Percentiles rank a stretch among this genome's conserved stretches.
Conservation (phyloP, 2,797 vertebrate species). For the Gastrophryne carolinensis region DNA sequence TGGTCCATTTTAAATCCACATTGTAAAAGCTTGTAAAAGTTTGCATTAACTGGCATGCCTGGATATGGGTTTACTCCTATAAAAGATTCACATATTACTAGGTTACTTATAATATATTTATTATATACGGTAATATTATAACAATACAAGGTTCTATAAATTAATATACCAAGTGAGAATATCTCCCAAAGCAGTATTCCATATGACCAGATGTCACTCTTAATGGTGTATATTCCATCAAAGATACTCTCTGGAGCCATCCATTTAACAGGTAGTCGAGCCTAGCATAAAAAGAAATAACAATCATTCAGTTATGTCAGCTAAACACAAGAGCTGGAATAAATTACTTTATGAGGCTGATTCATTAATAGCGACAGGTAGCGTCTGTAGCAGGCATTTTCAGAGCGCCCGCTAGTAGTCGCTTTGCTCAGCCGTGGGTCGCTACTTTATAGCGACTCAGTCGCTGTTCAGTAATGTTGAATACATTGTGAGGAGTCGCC, state of each 20-base stretch:
- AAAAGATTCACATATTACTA: background rate
- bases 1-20: slow-evolving; percentile 93
- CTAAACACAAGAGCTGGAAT: too few relatives aligned
- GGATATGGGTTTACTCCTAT: slow-evolving; percentile 93
- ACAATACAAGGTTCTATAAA: background rate
- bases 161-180: slow-evolving; percentile 87
- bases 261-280: slow-evolving; percentile 93
- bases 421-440: too few relatives aligned
- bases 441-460: too few relatives aligned
- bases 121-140: background rate
- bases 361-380: too few relatives aligned
- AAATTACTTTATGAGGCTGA: too few relatives aligned
- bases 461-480: too few relatives aligned
- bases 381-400: too few relatives aligned
- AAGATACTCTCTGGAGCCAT: slow-evolving; percentile 98
- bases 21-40: slow-evolving; percentile 88
- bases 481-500: too few relatives aligned
- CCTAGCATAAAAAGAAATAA: slow-evolving; percentile 64
- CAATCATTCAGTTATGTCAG: too few relatives aligned
- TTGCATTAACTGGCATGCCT: slow-evolving; percentile 84
- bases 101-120: too few relatives aligned
- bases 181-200: slow-evolving; percentile 98
- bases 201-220: slow-evolving; percentile 95
- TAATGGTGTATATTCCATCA: slow-evolving; percentile 87
- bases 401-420: too few relatives aligned